These are phyloP conservation scores for Amphibalanus amphitrite DNA, from an alignment of 1,140 invertebrate genomes.

Conservation along the genomic window DNA sequence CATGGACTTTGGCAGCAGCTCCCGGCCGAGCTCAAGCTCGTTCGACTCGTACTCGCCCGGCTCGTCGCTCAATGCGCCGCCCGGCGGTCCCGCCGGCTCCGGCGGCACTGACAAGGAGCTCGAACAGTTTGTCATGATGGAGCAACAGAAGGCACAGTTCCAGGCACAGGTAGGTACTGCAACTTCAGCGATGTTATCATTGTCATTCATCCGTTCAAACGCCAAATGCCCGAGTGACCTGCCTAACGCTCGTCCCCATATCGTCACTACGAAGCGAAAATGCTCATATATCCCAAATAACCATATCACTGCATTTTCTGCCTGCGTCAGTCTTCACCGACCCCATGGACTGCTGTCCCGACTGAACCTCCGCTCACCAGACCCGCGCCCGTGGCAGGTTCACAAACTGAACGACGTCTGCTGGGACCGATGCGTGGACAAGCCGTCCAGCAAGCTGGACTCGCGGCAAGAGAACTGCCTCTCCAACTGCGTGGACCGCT, in stretches of 20 bases:
- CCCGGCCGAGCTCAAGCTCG: neutral
- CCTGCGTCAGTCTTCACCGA: no score
- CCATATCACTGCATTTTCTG: no score
- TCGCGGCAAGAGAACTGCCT: slow-evolving; percentile 73
- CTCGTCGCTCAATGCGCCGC: neutral
- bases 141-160: slow-evolving; percentile 74
- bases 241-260: no score
- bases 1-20: neutral
- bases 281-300: no score
- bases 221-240: no score
- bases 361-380: no score
- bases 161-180: slow-evolving; percentile 73
- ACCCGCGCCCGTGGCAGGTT: slow-evolving; percentile 43
- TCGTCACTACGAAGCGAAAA: no score
- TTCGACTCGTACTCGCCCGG: neutral
- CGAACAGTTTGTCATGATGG: slow-evolving; percentile 62
- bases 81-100: neutral
- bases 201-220: no score
- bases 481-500: slow-evolving; percentile 81
- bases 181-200: no score
- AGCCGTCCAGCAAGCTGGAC: slow-evolving; percentile 68
- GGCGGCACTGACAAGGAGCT: slow-evolving; percentile 42
- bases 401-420: slow-evolving; percentile 82
- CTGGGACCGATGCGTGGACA: slow-evolving; percentile 88
- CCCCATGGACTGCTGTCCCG: no score